Evolutionary conservation across 2,113 vertebrate genomes (phyloP).

Genomic region (Stegastes partitus): DNA sequence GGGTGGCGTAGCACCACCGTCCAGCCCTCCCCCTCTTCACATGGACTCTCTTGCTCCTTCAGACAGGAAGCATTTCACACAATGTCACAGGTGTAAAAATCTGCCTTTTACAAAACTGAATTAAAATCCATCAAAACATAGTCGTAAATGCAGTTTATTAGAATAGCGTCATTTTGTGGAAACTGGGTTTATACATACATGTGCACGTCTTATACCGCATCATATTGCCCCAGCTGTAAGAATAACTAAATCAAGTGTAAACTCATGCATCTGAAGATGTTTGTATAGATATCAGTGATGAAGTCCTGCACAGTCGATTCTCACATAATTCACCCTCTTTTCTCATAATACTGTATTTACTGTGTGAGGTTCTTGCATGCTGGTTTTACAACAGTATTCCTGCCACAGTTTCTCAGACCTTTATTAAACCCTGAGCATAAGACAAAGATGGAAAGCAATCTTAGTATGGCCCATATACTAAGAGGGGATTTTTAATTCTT

Average conservation of each 20-base stretch:
- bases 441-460: background rate
- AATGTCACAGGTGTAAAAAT: too few species aligned
- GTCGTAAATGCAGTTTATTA: too few species aligned
- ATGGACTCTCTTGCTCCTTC: too few species aligned
- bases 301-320: background rate
- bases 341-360: background rate
- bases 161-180: too few species aligned
- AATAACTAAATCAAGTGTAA: background rate
- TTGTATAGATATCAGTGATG: background rate
- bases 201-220: background rate
- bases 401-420: background rate
- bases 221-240: background rate
- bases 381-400: background rate
- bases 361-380: background rate
- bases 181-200: too few species aligned
- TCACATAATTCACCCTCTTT: background rate
- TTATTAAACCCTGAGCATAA: constrained; percentile 1
- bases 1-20: too few species aligned
- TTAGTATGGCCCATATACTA: background rate
- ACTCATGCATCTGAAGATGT: background rate
- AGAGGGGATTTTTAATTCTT: background rate
- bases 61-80: too few species aligned
- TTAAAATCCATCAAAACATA: too few species aligned
- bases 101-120: too few species aligned
- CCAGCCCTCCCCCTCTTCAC: too few species aligned